Evolutionary conservation across 2,113 vertebrate genomes (phyloP).

Genomic region (Budorcas taxicolor): DNA sequence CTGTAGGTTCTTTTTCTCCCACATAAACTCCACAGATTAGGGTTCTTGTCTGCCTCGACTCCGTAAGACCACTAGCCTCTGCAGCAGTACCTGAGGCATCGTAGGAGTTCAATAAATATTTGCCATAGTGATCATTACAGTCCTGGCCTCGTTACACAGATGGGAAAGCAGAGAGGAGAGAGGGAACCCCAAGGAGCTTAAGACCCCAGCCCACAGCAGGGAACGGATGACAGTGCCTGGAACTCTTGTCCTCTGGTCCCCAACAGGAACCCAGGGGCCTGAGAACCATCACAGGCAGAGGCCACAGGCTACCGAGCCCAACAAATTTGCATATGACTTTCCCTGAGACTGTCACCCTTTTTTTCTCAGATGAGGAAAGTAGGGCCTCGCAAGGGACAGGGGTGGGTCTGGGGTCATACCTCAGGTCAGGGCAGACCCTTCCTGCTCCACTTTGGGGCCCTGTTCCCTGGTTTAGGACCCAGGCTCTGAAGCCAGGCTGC

Average conservation of each 20-base stretch:
- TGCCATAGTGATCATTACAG: slow-evolving; percentile 11
- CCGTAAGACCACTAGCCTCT: neutral
- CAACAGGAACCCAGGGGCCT: neutral
- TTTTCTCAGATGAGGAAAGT: neutral
- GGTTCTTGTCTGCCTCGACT: neutral
- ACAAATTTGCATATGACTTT: slow-evolving; percentile 4
- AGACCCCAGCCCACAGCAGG: neutral
- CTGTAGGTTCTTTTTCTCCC: neutral
- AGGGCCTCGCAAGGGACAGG: neutral
- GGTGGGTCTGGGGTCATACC: too few species aligned
- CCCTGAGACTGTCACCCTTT: neutral
- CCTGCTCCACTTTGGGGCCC: neutral
- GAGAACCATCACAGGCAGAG: neutral
- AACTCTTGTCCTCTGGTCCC: neutral
- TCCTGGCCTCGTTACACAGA: neutral
- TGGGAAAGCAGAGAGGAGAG: neutral
- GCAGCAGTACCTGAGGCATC: neutral
- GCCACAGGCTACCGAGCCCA: neutral
- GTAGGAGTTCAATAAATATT: neutral
- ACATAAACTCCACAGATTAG: neutral
- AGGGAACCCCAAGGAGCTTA: neutral
- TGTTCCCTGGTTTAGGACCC: neutral
- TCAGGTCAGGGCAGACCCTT: neutral
- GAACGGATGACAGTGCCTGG: neutral
- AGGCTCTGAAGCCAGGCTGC: neutral